These are phyloP conservation scores for Dendroctonus valens DNA, from an alignment of 1,140 invertebrate genomes.

Conservation along the genomic window DNA sequence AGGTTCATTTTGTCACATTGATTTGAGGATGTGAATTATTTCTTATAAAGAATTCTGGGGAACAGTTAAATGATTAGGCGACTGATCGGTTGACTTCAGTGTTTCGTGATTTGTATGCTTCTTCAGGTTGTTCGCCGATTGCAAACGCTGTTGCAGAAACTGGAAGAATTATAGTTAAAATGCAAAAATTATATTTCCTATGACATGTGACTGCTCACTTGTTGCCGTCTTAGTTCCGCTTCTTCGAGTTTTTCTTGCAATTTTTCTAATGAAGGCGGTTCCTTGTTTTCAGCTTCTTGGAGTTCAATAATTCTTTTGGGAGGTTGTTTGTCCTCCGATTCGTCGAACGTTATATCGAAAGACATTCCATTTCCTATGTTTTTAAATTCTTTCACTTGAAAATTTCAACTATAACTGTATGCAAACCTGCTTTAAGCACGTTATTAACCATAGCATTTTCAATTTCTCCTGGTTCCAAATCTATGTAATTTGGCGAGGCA, in stretches of 20 bases:
- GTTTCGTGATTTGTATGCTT: neutral
- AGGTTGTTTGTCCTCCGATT: constrained; percentile 51
- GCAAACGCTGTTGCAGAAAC: constrained; percentile 19
- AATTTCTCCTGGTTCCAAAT: constrained; percentile 40
- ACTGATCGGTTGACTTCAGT: neutral
- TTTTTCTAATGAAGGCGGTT: constrained; percentile 56
- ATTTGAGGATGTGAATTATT: too few relatives aligned
- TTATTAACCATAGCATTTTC: constrained; percentile 42
- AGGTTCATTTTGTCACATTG: too few relatives aligned
- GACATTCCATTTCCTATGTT: constrained; percentile 53
- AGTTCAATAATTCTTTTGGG: constrained; percentile 62
- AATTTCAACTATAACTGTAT: too few relatives aligned
- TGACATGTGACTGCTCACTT: constrained; percentile 35
- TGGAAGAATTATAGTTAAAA: neutral
- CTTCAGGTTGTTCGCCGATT: constrained; percentile 15
- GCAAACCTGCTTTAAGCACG: constrained; percentile 41
- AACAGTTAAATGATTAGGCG: constrained; percentile 17
- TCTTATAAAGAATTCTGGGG: neutral
- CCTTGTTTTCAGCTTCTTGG: constrained; percentile 53
- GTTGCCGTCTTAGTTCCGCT: constrained; percentile 62
- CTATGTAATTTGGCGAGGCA: neutral
- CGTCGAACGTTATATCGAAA: constrained; percentile 64
- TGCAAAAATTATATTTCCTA: constrained; percentile 9
- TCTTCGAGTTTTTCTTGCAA: constrained; percentile 68
- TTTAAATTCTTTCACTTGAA: constrained; percentile 9